phyloP scores from a whole-genome alignment of 2,113 vertebrate species.

The Mastomys coucha region DNA sequence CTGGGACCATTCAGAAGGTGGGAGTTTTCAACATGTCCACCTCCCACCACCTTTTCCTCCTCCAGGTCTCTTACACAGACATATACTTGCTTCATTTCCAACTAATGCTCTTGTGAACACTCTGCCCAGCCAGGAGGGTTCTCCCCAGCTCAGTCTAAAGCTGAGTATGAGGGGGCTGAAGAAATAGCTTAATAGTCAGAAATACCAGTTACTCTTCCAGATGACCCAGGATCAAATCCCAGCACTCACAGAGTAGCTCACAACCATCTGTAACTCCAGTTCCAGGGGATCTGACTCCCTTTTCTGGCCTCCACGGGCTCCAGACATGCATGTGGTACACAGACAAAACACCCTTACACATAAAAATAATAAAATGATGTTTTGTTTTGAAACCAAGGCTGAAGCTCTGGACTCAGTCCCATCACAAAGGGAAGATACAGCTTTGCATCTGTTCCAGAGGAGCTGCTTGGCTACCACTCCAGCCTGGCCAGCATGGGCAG shows the following conservation, averaged over 20 bases:
- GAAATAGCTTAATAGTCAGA: neutral
- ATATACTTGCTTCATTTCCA: neutral
- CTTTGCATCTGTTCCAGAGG: neutral
- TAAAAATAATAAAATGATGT: neutral
- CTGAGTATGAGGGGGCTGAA: neutral
- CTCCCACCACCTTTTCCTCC: accelerated
- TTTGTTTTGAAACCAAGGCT: neutral
- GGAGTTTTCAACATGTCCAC: no score
- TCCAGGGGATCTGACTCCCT: neutral
- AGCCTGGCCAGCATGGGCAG: neutral
- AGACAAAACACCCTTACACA: neutral
- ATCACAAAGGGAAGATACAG: accelerated
- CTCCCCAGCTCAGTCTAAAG: neutral
- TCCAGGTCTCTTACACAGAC: neutral
- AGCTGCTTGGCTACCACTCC: neutral
- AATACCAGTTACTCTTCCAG: neutral
- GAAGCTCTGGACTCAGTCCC: neutral
- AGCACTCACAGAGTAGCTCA: neutral
- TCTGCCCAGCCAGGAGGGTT: neutral
- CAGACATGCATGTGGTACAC: neutral
- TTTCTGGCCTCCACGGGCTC: neutral
- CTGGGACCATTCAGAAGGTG: no score
- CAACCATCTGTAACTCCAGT: neutral
- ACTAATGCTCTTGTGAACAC: neutral
- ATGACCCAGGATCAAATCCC: neutral